phyloP scores from a whole-genome alignment of 2,113 vertebrate species.

The Petroica traversi region DNA sequence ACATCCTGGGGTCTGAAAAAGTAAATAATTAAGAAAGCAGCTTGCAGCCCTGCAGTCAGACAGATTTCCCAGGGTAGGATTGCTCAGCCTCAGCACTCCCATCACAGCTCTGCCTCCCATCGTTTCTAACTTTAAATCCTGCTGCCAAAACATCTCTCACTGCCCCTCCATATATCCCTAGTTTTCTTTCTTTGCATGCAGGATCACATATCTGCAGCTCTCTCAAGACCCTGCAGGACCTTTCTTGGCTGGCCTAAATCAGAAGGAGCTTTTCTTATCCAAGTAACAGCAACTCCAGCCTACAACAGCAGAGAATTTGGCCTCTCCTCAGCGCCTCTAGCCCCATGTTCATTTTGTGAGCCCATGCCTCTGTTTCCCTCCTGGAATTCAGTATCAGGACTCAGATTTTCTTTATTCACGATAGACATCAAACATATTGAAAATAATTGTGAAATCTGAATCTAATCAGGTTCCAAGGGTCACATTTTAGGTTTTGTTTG shows the following conservation, averaged over 20 bases:
- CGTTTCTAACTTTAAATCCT: not conserved
- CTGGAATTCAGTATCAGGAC: not conserved
- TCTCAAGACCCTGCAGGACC: conserved; percentile 27
- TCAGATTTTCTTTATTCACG: not conserved
- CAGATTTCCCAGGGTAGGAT: conserved; percentile 3
- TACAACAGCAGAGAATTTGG: not conserved
- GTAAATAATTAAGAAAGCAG: not conserved
- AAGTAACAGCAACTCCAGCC: not conserved
- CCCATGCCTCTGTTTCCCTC: not conserved
- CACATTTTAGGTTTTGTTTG: not conserved
- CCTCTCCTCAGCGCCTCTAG: not conserved
- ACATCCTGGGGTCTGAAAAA: not conserved
- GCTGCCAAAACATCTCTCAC: not conserved
- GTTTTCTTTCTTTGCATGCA: not conserved
- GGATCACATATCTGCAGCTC: not conserved
- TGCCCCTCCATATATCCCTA: not conserved
- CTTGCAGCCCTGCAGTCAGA: not conserved
- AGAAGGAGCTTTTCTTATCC: not conserved
- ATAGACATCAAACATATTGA: not conserved
- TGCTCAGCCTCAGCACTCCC: not conserved
- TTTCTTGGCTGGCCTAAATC: not conserved
- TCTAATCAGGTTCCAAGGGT: not conserved
- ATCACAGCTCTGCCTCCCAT: not conserved
- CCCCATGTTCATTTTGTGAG: not conserved
- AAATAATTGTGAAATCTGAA: not conserved